A percentile compares a stretch with the other conserved stretches of the same genome.
phyloP scores from a whole-genome alignment of 2,888 invertebrate genomes.

The Oscheius myriophilus region DNA sequence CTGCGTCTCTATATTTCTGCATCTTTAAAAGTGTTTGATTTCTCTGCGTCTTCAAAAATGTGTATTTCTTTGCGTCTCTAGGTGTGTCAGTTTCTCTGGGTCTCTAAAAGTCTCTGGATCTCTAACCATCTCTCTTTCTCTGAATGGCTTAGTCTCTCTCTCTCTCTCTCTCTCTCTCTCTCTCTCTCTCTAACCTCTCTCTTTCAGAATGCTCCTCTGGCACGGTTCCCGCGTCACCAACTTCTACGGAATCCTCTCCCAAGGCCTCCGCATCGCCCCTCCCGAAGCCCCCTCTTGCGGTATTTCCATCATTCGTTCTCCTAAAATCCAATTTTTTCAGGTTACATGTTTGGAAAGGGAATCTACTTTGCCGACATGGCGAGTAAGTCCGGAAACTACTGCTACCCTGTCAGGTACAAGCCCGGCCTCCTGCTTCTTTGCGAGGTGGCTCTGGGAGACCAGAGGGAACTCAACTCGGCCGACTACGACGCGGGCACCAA shows the following conservation, averaged over 20 bases:
- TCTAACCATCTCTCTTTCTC: too few relatives aligned
- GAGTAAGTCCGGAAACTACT: constrained; percentile 75
- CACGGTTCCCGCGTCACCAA: constrained; percentile 75
- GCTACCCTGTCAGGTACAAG: constrained; percentile 71
- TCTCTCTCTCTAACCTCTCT: background rate
- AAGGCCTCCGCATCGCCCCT: constrained; percentile 74
- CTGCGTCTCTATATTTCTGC: too few relatives aligned
- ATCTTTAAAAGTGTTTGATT: too few relatives aligned
- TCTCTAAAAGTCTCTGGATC: too few relatives aligned
- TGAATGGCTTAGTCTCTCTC: too few relatives aligned
- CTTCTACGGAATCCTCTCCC: constrained; percentile 74
- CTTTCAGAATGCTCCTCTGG: constrained; percentile 73
- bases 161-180: too few relatives aligned
- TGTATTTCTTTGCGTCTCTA: too few relatives aligned
- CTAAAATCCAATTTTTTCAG: constrained; percentile 57
- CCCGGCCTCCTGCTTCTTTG: constrained; percentile 71
- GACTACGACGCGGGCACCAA: constrained; percentile 72
- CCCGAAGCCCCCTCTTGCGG: constrained; percentile 73
- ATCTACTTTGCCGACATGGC: constrained; percentile 75
- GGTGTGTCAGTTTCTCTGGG: too few relatives aligned
- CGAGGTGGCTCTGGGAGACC: constrained; percentile 70
- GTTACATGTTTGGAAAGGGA: constrained; percentile 76
- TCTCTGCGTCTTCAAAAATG: too few relatives aligned
- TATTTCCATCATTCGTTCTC: constrained; percentile 4
- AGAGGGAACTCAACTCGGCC: constrained; percentile 71